These are phyloP conservation scores for Frieseomelitta varia DNA, from an alignment of 1,140 invertebrate genomes.

Conservation along the genomic window DNA sequence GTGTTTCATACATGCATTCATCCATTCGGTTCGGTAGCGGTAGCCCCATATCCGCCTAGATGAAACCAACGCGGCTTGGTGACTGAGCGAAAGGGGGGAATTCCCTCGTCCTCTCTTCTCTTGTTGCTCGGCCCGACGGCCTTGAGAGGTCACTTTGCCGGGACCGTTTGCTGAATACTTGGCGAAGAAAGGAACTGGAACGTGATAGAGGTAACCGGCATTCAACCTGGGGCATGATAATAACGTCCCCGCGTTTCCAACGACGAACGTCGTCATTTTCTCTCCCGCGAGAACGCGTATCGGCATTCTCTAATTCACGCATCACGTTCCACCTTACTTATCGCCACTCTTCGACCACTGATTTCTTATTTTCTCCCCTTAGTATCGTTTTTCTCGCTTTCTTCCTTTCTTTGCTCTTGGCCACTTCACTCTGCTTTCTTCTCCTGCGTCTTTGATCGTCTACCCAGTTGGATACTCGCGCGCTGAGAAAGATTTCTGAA, in stretches of 20 bases:
- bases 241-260: conserved; percentile 9
- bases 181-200: conserved; percentile 53
- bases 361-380: neutral
- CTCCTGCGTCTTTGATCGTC: neutral
- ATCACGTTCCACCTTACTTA: neutral
- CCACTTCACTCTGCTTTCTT: neutral
- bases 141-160: conserved; percentile 63
- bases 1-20: neutral
- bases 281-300: neutral
- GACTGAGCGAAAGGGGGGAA: conserved; percentile 28
- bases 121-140: conserved; percentile 37
- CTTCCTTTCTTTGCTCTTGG: neutral
- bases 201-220: conserved; percentile 11
- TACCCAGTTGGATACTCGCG: neutral
- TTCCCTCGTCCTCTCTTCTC: conserved; percentile 23
- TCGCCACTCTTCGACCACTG: neutral
- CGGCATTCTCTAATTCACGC: neutral
- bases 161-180: conserved; percentile 53
- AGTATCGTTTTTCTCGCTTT: too few relatives aligned
- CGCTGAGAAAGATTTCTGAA: neutral
- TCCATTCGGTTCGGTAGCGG: neutral
- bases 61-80: neutral
- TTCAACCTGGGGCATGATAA: conserved; percentile 18
- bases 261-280: conserved; percentile 29
- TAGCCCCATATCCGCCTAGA: neutral